phyloP scores from a whole-genome alignment of 2,113 vertebrate species.

The Willisornis vidua region DNA sequence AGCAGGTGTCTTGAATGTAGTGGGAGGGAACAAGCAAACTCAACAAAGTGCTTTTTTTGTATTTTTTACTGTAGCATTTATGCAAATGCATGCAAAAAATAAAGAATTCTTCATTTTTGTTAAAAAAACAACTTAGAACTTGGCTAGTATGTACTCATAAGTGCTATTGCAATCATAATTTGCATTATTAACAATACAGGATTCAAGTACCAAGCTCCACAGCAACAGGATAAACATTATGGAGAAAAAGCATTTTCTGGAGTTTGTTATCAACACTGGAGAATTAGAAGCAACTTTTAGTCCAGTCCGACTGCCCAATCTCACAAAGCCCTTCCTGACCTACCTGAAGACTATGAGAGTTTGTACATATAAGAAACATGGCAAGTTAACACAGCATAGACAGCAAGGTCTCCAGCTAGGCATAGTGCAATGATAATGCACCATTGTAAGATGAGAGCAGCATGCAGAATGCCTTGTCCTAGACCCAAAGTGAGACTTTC shows the following conservation, averaged over 20 bases:
- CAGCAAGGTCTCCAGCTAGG: background rate
- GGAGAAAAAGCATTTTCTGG: background rate
- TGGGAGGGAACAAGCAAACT: conserved; percentile 23
- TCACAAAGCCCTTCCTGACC: background rate
- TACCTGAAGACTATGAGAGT: background rate
- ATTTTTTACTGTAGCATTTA: background rate
- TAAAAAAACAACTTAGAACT: background rate
- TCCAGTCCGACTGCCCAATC: background rate
- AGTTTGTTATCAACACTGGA: background rate
- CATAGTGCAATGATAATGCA: background rate
- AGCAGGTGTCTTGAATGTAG: background rate
- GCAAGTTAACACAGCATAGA: background rate
- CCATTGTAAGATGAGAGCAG: background rate
- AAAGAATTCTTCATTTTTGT: background rate
- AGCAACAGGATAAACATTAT: background rate
- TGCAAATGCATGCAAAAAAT: background rate
- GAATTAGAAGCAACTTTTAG: background rate
- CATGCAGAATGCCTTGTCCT: background rate
- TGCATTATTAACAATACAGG: conserved; percentile 11
- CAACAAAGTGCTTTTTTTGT: background rate
- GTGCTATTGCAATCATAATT: background rate
- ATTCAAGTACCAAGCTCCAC: background rate
- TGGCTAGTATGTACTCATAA: background rate
- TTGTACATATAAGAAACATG: background rate
- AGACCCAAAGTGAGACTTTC: background rate